Base-by-base conservation (phyloP, 2,797 vertebrate species). In the Sebastes kiyomatsui region DNA sequence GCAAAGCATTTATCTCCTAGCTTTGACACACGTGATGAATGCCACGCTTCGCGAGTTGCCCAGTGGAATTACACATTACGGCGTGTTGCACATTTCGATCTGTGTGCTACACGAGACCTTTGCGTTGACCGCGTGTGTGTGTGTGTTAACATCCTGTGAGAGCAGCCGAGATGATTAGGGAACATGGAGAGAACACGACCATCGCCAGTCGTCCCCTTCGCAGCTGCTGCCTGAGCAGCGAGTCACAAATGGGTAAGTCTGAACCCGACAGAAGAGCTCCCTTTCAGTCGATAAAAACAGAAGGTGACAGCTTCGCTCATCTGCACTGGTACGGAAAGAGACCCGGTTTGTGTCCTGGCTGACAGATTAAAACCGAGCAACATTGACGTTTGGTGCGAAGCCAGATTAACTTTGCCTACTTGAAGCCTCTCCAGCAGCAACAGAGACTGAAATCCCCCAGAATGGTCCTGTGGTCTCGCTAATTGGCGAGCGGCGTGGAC, bases 381-480 rank as follows among this genome's bases (percentile, higher is more conserved):
- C 84, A 81, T 59, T 70, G 87, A 80, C 85, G 84, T 86, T 90
- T 89, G 90, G 85, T 91, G 83, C 55, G 67, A 86, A 72, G 90
- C 91, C 92, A 91, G 86, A 88, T 90, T 91, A 89, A 87, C 77
- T 86, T 89, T 67, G 84, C 71, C 79, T 92, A 79, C 90, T 93
- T 89, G 91, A 94, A 90, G 93, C 88, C 33, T 83, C 82, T 92
- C 89, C 90, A 88, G 90, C 86, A 81, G 85, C 85, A 80, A 70
- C 61, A 28, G 77, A 80, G 74, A 71, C 87, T 62, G 72, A 84
- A 93, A 86, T 90, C 85, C 89, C 85, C 87, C 84, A 66, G 84
- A 87, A 90, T 79, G 75, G 88, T 84, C 82, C 86, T 82, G 86
- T 82, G 87, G 89, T 92, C 90, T 80, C 9, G 23, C 86, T 94